Base-by-base conservation (phyloP, 2,888 invertebrate species). In the Cetonia aurata region DNA sequence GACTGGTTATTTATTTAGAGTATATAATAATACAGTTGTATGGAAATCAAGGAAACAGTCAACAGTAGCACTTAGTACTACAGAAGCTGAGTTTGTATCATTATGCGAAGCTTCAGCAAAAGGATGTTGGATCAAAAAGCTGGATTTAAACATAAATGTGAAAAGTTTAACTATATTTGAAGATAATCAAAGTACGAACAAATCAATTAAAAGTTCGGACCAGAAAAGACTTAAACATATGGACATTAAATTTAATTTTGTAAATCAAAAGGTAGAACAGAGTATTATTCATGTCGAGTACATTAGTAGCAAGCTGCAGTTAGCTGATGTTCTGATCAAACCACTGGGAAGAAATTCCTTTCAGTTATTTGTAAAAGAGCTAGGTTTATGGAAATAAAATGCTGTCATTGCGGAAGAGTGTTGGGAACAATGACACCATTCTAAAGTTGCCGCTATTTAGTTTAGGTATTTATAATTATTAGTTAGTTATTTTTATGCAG, bases 31-130 rank as follows among this genome's bases (percentile, higher is more conserved):
- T 52, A 67, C 69, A 12, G 60, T 75, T 25, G 48, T 71, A 2
- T 74, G 71, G 73, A 56, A 41, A 44, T 71, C 70, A 48, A 66
- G 72, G 67, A 76, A 76, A 68, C 73, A 76, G 37, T n/a, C 56
- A 46, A 72, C 69, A 6, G 71, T 74, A 25, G 71, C 74, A n/a
- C 50, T 73, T 1, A 71, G 66, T 42, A 60, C 73, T 4, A 74
- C 74, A 1, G 75, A 74, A 55, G 71, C 73, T 10, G 75, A 76
- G 53, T 71, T 59, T 56, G 57, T 75, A 19, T 60, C 74, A 2
- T 44, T 73, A 33, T 65, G 74, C 25, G 69, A 71, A 50, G 74
- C 75, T 55, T 41, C 59, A 8, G 66, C 56, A 25, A 73, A 73
- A 56, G 72, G 73, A 6, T 75, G 74, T 52, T 75, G 74, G 72